These are phyloP conservation scores for Eulemur rufifrons DNA, from an alignment of 2,113 vertebrate genomes.

Conservation along the genomic window DNA sequence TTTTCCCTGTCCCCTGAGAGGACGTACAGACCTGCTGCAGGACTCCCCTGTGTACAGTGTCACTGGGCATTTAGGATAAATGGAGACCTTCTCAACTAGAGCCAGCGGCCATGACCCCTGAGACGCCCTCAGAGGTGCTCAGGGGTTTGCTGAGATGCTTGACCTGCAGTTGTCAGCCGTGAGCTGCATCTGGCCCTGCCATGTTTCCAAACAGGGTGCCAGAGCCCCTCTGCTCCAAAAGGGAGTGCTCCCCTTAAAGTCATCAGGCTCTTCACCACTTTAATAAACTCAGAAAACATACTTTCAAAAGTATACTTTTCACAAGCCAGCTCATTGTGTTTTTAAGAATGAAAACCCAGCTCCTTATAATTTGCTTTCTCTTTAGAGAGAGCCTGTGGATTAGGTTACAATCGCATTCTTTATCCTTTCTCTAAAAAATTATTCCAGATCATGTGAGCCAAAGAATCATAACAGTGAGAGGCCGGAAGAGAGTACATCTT, in stretches of 20 bases:
- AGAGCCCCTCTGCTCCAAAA: fast-evolving
- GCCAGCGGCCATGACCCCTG: not conserved
- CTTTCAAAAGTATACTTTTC: not conserved
- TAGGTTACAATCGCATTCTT: not conserved
- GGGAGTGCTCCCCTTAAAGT: not conserved
- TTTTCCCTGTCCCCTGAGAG: not conserved
- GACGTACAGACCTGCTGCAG: too few species aligned
- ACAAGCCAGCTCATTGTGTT: not conserved
- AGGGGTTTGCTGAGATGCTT: not conserved
- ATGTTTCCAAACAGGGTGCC: not conserved
- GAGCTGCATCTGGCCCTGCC: not conserved
- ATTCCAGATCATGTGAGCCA: not conserved
- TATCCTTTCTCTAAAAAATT: not conserved
- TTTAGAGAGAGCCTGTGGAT: not conserved
- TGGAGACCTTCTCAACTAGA: not conserved
- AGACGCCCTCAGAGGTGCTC: not conserved
- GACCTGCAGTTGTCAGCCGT: not conserved
- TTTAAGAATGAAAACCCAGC: not conserved
- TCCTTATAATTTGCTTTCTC: not conserved
- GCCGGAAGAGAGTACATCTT: not conserved
- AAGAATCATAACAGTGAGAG: not conserved
- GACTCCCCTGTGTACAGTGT: not conserved
- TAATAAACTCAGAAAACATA: not conserved
- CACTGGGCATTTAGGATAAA: not conserved
- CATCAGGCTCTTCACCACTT: not conserved